Percentiles rank a stretch among this genome's conserved stretches.
phyloP scores from a whole-genome alignment of 2,113 vertebrate species.

The Hystrix brachyura region DNA sequence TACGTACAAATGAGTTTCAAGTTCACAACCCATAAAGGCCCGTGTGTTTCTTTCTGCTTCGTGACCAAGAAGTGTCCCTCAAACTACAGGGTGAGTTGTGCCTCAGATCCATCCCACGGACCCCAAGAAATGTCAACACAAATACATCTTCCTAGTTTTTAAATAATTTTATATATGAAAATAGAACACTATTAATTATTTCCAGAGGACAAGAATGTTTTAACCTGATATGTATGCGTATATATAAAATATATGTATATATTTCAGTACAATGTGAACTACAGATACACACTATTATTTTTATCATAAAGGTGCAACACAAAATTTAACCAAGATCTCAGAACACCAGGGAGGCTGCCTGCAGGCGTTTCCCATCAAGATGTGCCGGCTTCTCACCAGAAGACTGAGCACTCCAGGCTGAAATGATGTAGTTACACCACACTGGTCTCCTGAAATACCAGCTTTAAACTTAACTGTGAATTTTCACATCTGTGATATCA shows the following conservation, averaged over 20 bases:
- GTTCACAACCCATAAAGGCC: neutral
- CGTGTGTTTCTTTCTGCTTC: constrained; percentile 14
- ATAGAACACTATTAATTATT: constrained; percentile 21
- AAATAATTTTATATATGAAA: constrained; percentile 18
- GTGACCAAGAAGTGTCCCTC: neutral
- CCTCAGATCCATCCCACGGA: neutral
- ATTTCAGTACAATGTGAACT: neutral
- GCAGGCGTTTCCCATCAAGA: neutral
- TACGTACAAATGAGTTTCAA: constrained; percentile 1
- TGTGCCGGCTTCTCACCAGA: neutral
- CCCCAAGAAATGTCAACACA: neutral
- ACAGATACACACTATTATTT: neutral
- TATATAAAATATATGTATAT: neutral
- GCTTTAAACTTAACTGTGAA: neutral
- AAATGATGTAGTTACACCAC: constrained; percentile 19
- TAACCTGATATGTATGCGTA: neutral
- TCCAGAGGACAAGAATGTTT: neutral
- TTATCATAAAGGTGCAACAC: neutral
- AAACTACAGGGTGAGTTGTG: neutral
- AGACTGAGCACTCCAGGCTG: neutral
- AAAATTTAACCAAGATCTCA: constrained; percentile 10
- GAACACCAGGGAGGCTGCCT: neutral
- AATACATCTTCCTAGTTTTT: neutral
- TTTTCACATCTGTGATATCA: constrained; percentile 49
- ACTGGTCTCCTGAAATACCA: neutral